Evolutionary conservation across 1,140 invertebrate genomes (phyloP).

Genomic region (Brachionus plicatilis): DNA sequence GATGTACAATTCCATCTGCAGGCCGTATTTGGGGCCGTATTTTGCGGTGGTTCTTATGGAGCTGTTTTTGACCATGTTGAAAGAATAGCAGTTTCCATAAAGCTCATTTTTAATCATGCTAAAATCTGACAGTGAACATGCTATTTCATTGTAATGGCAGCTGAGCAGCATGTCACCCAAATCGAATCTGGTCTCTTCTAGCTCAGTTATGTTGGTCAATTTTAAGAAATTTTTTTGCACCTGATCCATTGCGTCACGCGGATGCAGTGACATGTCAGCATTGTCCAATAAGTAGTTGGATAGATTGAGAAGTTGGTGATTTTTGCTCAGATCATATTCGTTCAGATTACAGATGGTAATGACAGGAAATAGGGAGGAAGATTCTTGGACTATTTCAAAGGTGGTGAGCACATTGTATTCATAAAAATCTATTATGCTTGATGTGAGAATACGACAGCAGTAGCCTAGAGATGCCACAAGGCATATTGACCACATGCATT

Average conservation of each 20-base stretch:
- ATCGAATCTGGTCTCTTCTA: not conserved
- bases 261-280: not conserved
- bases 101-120: not conserved
- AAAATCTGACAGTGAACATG: not conserved
- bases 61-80: not conserved
- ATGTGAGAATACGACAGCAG: slow-evolving; percentile 11
- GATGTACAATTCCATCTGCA: slow-evolving; percentile 26
- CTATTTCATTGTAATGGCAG: slow-evolving; percentile 3
- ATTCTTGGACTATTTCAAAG: slow-evolving; percentile 21
- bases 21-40: slow-evolving; percentile 23
- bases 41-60: not conserved
- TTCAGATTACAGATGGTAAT: slow-evolving; percentile 27
- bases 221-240: not conserved
- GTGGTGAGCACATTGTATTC: slow-evolving; percentile 17
- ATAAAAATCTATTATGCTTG: slow-evolving; percentile 15
- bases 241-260: not conserved
- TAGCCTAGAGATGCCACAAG: slow-evolving; percentile 18
- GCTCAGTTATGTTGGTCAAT: not conserved
- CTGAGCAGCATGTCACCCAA: not conserved
- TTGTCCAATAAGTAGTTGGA: not conserved
- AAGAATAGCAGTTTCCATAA: slow-evolving; percentile 21
- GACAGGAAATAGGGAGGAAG: not conserved
- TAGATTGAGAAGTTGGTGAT: not conserved
- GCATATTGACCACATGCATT: slow-evolving; percentile 35
- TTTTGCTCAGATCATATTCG: slow-evolving; percentile 21